Evolutionary conservation across 2,797 vertebrate species (phyloP).

Genomic region (Toxotes lorentzi): DNA sequence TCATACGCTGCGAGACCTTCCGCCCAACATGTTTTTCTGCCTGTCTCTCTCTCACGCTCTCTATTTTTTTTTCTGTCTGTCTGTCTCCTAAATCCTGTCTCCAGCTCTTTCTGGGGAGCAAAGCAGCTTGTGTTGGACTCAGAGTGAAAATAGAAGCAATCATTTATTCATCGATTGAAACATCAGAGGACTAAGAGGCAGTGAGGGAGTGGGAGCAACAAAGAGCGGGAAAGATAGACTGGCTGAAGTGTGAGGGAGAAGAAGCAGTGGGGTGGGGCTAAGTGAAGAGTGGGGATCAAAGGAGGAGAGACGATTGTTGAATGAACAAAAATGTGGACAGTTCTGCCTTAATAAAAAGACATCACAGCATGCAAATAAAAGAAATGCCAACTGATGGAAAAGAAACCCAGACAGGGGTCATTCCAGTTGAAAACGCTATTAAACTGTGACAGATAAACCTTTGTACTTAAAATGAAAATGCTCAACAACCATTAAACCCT

Average conservation of each 20-base stretch:
- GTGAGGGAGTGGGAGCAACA: conserved; percentile 63
- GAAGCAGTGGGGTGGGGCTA: conserved; percentile 12
- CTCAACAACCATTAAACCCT: not conserved
- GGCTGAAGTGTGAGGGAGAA: conserved; percentile 55
- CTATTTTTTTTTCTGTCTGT: conserved; percentile 26
- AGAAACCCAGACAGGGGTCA: not conserved
- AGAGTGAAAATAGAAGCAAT: conserved; percentile 86
- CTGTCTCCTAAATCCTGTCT: conserved; percentile 57
- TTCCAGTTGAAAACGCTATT: not conserved
- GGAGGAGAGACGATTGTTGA: conserved; percentile 37
- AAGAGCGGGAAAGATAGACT: conserved; percentile 65
- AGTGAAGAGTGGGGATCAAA: conserved; percentile 58
- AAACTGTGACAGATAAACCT: not conserved
- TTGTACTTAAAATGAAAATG: not conserved
- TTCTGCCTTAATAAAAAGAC: conserved; percentile 35
- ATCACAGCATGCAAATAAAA: conserved; percentile 12
- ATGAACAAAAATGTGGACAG: conserved; percentile 50
- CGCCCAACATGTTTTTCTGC: conserved; percentile 53
- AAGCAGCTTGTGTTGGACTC: conserved; percentile 69
- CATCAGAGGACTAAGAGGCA: conserved; percentile 80
- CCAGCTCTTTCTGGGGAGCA: conserved; percentile 62
- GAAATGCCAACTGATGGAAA: conserved; percentile 2
- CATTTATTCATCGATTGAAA: conserved; percentile 89
- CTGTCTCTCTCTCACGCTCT: conserved; percentile 13
- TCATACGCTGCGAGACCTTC: conserved; percentile 55